Percentiles rank a stretch among this genome's conserved stretches.
These are phyloP conservation scores for Smutsia temminckii DNA, from an alignment of 2,797 vertebrate genomes.

Conservation along the genomic window DNA sequence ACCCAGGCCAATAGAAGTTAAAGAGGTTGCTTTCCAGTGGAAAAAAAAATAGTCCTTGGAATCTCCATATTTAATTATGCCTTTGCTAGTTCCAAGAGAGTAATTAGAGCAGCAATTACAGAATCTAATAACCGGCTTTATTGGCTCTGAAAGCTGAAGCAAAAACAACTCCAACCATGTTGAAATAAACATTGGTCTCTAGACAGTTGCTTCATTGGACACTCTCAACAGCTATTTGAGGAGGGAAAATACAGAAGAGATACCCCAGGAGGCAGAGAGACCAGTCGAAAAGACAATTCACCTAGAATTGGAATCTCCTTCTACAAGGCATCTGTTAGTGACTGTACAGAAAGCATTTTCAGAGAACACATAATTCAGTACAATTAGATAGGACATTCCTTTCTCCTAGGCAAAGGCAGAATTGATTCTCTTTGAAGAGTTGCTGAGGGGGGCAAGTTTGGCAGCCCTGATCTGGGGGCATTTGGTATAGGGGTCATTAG, in stretches of 20 bases:
- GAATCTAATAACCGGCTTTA: slow-evolving; percentile 74
- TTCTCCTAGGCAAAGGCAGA: slow-evolving; percentile 22
- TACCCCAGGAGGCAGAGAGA: slow-evolving; percentile 20
- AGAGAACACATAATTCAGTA: background rate
- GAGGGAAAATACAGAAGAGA: slow-evolving; percentile 49
- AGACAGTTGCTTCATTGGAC: slow-evolving; percentile 71
- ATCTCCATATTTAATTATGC: slow-evolving; percentile 73
- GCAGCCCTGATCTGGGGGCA: background rate
- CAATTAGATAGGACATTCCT: background rate
- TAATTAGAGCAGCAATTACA: slow-evolving; percentile 76
- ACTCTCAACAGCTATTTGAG: slow-evolving; percentile 60
- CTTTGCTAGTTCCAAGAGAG: slow-evolving; percentile 71
- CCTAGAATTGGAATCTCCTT: slow-evolving; percentile 3
- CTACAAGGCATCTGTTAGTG: background rate
- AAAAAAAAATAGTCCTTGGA: slow-evolving; percentile 61
- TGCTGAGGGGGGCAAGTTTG: background rate
- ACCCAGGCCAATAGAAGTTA: slow-evolving; percentile 49
- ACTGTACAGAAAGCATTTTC: slow-evolving; percentile 9
- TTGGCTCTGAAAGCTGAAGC: slow-evolving; percentile 74
- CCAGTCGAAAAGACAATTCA: slow-evolving; percentile 2
- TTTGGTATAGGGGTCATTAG: background rate
- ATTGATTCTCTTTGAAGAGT: background rate
- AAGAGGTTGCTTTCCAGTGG: slow-evolving; percentile 80
- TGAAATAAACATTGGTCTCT: slow-evolving; percentile 70
- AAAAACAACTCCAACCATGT: slow-evolving; percentile 76